These are phyloP conservation scores for Danaus chrysippus DNA, from an alignment of 2,888 invertebrate genomes.

Conservation along the genomic window DNA sequence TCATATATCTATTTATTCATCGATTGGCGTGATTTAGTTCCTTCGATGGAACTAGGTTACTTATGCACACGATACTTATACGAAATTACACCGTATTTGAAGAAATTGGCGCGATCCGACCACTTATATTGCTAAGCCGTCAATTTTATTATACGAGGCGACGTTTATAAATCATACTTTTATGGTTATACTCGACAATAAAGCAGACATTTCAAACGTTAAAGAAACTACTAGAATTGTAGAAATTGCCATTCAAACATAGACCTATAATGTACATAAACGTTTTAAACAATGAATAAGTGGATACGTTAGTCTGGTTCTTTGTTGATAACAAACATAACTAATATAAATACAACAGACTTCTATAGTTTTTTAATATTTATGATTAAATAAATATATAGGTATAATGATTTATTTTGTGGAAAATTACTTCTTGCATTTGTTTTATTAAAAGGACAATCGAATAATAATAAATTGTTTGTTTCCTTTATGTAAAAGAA, in stretches of 20 bases:
- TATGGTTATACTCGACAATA: constrained; percentile 66
- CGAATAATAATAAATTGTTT: no score
- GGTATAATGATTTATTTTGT: no score
- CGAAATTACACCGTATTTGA: constrained; percentile 34
- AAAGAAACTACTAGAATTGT: constrained; percentile 14
- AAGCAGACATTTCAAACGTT: constrained; percentile 48
- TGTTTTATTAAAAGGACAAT: no score
- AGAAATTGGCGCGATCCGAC: constrained; percentile 49
- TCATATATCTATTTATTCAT: neutral
- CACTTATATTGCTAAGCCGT: constrained; percentile 50
- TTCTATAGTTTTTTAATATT: no score
- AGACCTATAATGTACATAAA: neutral
- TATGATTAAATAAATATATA: no score
- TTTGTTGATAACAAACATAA: no score
- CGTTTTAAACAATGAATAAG: neutral
- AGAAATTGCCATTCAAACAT: constrained; percentile 10
- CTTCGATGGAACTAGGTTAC: neutral
- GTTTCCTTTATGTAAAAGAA: no score
- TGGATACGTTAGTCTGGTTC: no score
- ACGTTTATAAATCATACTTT: constrained; percentile 71
- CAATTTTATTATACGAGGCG: constrained; percentile 60
- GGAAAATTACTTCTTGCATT: no score
- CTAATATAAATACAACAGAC: no score
- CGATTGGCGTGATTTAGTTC: neutral
- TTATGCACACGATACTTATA: constrained; percentile 12